phyloP scores from a whole-genome alignment of 92 coral and sea anemone genomes.

The Nematostella vectensis region DNA sequence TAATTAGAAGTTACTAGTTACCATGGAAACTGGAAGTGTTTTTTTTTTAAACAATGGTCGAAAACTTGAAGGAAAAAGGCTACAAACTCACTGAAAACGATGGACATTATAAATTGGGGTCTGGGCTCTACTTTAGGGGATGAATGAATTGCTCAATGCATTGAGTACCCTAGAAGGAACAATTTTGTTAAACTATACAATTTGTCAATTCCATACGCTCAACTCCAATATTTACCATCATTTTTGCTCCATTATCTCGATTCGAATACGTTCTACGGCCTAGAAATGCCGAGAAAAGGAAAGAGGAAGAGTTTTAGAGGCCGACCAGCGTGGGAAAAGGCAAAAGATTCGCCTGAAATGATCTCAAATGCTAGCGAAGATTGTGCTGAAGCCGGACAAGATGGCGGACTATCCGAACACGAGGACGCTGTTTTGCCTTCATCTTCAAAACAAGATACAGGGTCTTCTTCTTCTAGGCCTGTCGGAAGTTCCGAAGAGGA shows the following conservation, averaged over 20 bases:
- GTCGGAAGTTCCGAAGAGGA: constrained; percentile 2
- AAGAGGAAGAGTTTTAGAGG: not conserved
- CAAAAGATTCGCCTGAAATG: not conserved
- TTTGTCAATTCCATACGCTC: not conserved
- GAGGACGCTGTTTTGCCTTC: not conserved
- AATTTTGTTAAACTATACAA: not conserved
- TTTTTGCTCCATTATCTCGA: constrained; percentile 1
- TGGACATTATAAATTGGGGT: not conserved
- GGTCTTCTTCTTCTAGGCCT: not conserved
- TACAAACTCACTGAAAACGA: not conserved
- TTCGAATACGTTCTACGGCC: not conserved
- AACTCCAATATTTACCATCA: not conserved
- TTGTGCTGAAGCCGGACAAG: no score
- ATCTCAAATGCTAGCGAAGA: constrained; percentile 3
- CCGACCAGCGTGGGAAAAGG: not conserved
- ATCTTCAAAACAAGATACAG: not conserved
- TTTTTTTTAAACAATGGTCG: not conserved
- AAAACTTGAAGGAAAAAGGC: not conserved
- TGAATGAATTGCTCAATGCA: not conserved
- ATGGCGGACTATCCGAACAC: no score
- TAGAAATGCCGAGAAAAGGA: constrained; percentile 3
- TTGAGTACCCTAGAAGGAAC: constrained; percentile 8
- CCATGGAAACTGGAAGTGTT: not conserved
- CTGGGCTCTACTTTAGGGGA: constrained; percentile 11
- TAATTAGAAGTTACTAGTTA: not conserved